Evolutionary conservation across 2,797 vertebrate genomes (phyloP), one percentile per base, ranked within the genome.

Genomic region (Mormyrops boulengeri): DNA sequence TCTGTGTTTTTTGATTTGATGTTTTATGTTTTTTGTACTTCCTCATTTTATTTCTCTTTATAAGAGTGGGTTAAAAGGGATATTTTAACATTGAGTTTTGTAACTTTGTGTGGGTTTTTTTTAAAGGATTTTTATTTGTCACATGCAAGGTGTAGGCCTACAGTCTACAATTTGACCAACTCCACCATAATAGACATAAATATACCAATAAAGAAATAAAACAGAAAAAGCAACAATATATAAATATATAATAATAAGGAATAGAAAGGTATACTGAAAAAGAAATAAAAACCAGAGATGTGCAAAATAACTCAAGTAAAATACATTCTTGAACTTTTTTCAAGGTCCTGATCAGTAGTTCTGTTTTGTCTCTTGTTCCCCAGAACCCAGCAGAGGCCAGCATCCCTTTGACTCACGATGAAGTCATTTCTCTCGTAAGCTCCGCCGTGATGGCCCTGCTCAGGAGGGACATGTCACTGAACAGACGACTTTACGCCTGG

Each of bases 381-480:
- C 89, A 97, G 96, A 92, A 96, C 85, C 93, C 93, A 88, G 89
- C 12, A 0, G 95, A 97, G 90, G 92, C 95, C 82, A 91, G 93
- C 73, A 93, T 98, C 88, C 91, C 95, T 1, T 89, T 99, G 87
- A 95, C 26, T 88, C 92, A 89, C 2, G 91, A 96, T 12, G 98
- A 98, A 90, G 85, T 98, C 66, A 95, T 97, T 69, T 92, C 89
- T 2, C 91, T 99, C 89, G 96, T 97, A 86, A 97, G 98, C 5
- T 96, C 97, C 0, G 98, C 98, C 34, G 94, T 94, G 0, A 97
- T 99, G 90, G 97, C 98, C 0, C 94, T 99, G 11, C 96, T 99
- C 91, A 97, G 98, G 90, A 97, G 99, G 94, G 99, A 99, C 93
- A 99, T 99, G 99, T 99, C 98, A 50, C 96, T 99, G 47, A 99